Conservation (phyloP, 2,797 vertebrate genomes). For the Oryzias sinensis region DNA sequence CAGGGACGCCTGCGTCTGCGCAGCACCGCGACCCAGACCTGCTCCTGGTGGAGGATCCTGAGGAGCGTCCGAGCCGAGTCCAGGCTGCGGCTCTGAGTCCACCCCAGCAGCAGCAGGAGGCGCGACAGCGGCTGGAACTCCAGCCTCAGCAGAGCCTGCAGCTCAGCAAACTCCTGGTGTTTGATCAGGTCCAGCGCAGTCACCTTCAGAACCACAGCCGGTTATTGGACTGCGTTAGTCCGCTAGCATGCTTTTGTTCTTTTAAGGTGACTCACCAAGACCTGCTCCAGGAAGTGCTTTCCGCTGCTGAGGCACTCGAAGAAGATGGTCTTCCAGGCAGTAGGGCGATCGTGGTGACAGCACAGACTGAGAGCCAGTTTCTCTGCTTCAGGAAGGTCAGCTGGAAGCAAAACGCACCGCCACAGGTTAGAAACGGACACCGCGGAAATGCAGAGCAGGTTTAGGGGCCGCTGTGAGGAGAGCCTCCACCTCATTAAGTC, state of each 20-base stretch:
- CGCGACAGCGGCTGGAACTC: constrained; percentile 91
- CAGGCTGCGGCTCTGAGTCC: constrained; percentile 90
- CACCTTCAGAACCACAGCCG: constrained; percentile 66
- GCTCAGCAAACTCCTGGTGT: constrained; percentile 84
- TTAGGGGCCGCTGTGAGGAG: no score
- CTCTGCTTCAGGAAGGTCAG: constrained; percentile 84
- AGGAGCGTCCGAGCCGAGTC: constrained; percentile 85
- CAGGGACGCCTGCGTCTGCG: not conserved
- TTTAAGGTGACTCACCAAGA: constrained; percentile 80
- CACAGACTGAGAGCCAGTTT: constrained; percentile 83
- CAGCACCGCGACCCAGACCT: constrained; percentile 67
- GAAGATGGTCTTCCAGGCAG: constrained; percentile 87
- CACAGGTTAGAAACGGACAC: no score
- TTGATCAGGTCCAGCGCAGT: constrained; percentile 88
- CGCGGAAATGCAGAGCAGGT: no score
- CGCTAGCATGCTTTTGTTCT: no score
- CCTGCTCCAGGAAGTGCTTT: constrained; percentile 95
- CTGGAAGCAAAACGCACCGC: constrained; percentile 27
- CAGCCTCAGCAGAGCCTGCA: constrained; percentile 79
- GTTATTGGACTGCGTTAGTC: constrained; percentile 15
- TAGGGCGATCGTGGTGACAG: constrained; percentile 75
- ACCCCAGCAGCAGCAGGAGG: constrained; percentile 91
- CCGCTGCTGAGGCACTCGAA: constrained; percentile 91
- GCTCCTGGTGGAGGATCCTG: constrained; percentile 80
- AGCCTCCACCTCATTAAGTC: no score